Evolutionary conservation across 2,888 invertebrate genomes (phyloP).

Genomic region (Drosophila mayaguana): DNA sequence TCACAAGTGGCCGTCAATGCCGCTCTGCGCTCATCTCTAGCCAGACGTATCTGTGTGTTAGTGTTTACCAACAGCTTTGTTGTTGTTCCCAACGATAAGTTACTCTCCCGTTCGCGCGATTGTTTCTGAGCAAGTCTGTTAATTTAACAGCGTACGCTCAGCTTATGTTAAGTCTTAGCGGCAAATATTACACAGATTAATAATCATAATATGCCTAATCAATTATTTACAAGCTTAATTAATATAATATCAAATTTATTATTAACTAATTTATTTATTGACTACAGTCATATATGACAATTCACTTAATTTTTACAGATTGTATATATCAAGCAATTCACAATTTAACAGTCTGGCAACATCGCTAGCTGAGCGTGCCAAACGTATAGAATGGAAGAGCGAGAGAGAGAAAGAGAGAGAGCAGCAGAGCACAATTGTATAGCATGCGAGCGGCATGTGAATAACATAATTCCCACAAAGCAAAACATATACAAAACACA

Average conservation of each 20-base stretch:
- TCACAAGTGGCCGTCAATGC: constrained; percentile 12
- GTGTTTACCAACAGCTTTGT: constrained; percentile 58
- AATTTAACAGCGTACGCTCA: constrained; percentile 47
- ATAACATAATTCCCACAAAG: constrained; percentile 44
- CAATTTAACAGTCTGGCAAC: constrained; percentile 43
- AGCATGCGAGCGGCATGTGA: constrained; percentile 37
- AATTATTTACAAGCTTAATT: neutral
- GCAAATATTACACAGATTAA: neutral
- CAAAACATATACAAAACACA: constrained; percentile 29
- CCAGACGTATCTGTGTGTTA: constrained; percentile 24
- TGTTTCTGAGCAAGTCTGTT: constrained; percentile 43
- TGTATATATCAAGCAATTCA: neutral
- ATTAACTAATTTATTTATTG: neutral
- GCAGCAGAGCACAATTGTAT: constrained; percentile 26
- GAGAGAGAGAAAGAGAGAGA: neutral
- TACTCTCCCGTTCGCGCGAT: constrained; percentile 33
- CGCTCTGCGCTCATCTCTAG: constrained; percentile 29
- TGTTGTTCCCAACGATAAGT: constrained; percentile 42
- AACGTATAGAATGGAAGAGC: neutral
- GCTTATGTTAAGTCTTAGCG: constrained; percentile 22
- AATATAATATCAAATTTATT: neutral
- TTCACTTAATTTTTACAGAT: neutral
- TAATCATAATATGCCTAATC: neutral
- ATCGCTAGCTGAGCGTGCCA: constrained; percentile 26
- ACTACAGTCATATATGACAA: neutral